Percentiles rank a stretch among this genome's conserved stretches.
Conservation (phyloP, 2,113 vertebrate genomes). For the Mesitornis unicolor region DNA sequence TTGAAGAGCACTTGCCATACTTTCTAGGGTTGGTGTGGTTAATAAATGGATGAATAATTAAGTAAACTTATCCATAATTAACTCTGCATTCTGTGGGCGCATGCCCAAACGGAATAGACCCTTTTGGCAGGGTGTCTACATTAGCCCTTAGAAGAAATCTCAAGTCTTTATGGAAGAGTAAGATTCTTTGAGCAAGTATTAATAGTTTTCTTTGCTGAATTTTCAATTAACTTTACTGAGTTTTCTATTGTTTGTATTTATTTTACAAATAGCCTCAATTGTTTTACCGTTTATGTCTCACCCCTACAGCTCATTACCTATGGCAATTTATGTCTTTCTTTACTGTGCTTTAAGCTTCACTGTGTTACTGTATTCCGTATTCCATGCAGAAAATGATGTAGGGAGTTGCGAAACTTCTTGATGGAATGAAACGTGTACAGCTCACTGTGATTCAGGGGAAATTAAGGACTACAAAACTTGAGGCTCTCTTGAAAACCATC, state of each 20-base stretch:
- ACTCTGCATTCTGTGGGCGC: neutral
- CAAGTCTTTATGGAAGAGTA: neutral
- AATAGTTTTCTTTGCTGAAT: neutral
- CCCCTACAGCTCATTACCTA: neutral
- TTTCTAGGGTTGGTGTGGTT: neutral
- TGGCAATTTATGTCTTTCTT: neutral
- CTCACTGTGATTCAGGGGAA: neutral
- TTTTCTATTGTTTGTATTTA: neutral
- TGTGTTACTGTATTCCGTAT: neutral
- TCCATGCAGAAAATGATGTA: neutral
- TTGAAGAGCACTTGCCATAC: neutral
- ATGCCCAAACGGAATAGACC: neutral
- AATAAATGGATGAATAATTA: slow-evolving; percentile 1
- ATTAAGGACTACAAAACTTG: neutral
- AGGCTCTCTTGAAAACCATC: fast-evolving
- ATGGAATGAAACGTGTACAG: neutral
- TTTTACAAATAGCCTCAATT: neutral
- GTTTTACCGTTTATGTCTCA: neutral
- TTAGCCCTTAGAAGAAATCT: neutral
- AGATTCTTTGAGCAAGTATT: neutral
- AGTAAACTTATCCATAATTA: neutral
- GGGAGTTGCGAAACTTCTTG: neutral
- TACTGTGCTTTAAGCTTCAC: neutral
- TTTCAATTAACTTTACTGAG: neutral
- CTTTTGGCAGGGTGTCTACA: neutral